Conservation (phyloP, 2,113 vertebrate species). For the Upupa epops region DNA sequence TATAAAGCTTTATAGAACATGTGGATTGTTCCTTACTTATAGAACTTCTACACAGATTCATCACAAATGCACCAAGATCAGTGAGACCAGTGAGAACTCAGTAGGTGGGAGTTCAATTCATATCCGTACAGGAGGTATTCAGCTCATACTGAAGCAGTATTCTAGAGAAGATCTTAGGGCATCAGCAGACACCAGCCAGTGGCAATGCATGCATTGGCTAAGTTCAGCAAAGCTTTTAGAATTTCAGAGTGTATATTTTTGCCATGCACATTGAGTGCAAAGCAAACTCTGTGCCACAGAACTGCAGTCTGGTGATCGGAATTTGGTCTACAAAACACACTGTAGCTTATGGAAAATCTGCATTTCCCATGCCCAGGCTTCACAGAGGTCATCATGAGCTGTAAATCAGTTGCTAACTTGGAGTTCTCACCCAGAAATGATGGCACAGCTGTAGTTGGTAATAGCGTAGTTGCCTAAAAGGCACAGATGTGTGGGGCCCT, state of each 20-base stretch:
- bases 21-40: accelerated
- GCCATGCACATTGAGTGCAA: neutral
- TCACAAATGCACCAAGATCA: neutral
- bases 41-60: neutral
- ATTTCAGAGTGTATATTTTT: neutral
- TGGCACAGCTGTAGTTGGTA: neutral
- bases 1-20: too few species aligned
- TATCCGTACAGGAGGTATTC: neutral
- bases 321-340: neutral
- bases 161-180: neutral
- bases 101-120: neutral
- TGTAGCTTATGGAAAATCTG: neutral
- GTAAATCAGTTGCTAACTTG: neutral
- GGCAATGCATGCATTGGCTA: neutral
- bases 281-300: neutral
- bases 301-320: neutral
- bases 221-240: neutral
- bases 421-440: neutral
- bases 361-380: neutral
- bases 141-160: neutral
- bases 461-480: neutral
- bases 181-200: neutral
- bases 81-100: neutral
- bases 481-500: accelerated
- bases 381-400: neutral